Base-by-base conservation (phyloP, 2,113 vertebrate genomes). In the Phyllostomus discolor region DNA sequence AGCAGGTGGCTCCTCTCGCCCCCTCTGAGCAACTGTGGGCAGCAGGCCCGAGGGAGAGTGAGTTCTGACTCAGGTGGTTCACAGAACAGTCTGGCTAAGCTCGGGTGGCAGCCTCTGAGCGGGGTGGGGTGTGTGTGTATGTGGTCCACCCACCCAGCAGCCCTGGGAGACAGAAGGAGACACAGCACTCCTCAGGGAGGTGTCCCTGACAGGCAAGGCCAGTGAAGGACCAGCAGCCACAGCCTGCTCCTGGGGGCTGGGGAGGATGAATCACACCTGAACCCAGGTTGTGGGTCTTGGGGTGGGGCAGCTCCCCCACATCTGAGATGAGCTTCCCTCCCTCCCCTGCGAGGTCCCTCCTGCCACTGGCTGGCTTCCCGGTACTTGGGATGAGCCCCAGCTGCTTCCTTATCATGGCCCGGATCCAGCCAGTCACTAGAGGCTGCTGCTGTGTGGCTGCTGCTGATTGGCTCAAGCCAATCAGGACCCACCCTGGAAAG, bases 1-100 rank as follows among this genome's bases (percentile, higher is more conserved):
- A 46, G 22, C 33, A 4, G 0, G 17, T 0, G 0, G 38, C 10
- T 8, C 4, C 48, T 38, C 10, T 10, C 15, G 0, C 59, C 31
- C 33, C 54, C 1, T 17, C 8, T 20, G 33, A 80, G 28, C 70
- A 46, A 9, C 41, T 3, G 2, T 12, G 38, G 26, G 11, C 64
- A 20, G 16, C 79, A 19, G 0, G 38, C 35, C 11, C 7, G 81
- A 70, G 41, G 38, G 12, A 70, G 50, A 78, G 43, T 0, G 0
- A 43, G 52, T 81, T 46, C 85, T 62, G 15, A 35, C 28, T 87
- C 26, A 28, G 22, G 50, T 10, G 48, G 59, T 79, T 90, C 62
- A 52, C 7, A n/a, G 31, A 24, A 35, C 12, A 33, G 10, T 26
- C n/a, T 67, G 50, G 48, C 72, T 85, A 24, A 76, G 10, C 73